These are phyloP conservation scores for Caranx melampygus DNA, from an alignment of 2,113 vertebrate species.

Conservation along the genomic window DNA sequence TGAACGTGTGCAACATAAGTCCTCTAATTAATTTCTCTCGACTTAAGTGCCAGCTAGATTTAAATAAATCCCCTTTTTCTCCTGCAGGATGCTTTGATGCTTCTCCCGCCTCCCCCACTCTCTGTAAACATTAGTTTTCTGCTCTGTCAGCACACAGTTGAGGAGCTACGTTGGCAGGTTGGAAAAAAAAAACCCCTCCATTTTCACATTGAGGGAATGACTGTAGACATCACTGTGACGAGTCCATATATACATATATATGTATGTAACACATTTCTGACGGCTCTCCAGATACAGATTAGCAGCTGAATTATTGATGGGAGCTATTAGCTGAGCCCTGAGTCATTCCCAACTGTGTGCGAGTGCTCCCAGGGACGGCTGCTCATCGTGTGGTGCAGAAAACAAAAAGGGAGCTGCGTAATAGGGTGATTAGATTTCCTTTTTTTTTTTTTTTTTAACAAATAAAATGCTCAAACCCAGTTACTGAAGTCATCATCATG, in stretches of 20 bases:
- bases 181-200: neutral
- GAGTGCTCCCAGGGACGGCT: constrained; percentile 1
- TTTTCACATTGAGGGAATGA: neutral
- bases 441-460: neutral
- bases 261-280: constrained; percentile 49
- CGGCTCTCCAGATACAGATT: constrained; percentile 76
- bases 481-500: neutral
- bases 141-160: constrained; percentile 15
- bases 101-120: neutral
- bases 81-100: neutral
- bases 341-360: constrained; percentile 45
- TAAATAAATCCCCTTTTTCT: neutral
- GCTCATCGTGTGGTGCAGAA: neutral
- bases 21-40: neutral
- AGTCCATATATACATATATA: constrained; percentile 36
- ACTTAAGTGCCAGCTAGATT: neutral
- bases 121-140: constrained; percentile 30
- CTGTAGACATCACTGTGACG: constrained; percentile 44
- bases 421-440: constrained; percentile 4
- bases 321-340: constrained; percentile 66
- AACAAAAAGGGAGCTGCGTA: neutral
- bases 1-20: neutral
- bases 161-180: neutral
- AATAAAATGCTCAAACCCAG: neutral
- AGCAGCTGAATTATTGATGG: constrained; percentile 79